Percentiles rank a stretch among this genome's conserved stretches.
Evolutionary conservation across 2,113 vertebrate species (phyloP).

Genomic region (Vireo altiloquus): DNA sequence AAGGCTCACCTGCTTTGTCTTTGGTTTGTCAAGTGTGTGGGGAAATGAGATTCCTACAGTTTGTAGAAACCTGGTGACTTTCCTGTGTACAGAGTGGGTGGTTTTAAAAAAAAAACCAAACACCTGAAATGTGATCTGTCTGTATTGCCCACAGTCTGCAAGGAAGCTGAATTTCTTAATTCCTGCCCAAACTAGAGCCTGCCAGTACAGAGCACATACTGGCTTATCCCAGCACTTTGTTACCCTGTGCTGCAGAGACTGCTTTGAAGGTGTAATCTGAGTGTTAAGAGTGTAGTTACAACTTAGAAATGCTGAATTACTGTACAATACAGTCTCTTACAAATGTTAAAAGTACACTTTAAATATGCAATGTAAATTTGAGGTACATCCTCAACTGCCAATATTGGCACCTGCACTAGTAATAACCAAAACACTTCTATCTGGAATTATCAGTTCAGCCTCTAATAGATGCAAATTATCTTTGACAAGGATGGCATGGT

Average conservation of each 20-base stretch:
- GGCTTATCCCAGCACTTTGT: not conserved
- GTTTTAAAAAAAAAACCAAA: not conserved
- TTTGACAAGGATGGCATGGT: not conserved
- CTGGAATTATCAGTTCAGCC: not conserved
- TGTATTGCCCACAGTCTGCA: not conserved
- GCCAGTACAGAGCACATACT: not conserved
- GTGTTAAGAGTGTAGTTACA: not conserved
- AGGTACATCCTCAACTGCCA: not conserved
- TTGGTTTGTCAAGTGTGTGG: not conserved
- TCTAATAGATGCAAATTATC: not conserved
- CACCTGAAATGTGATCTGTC: not conserved
- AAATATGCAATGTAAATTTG: not conserved
- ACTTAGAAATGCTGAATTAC: not conserved
- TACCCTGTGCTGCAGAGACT: not conserved
- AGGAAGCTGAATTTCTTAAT: not conserved
- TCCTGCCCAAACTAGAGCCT: not conserved
- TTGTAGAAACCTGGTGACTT: not conserved
- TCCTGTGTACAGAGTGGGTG: not conserved
- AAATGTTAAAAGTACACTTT: not conserved
- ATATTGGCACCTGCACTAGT: not conserved
- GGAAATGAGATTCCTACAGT: not conserved
- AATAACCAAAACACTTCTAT: not conserved
- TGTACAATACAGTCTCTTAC: not conserved
- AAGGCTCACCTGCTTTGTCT: constrained; percentile 4
- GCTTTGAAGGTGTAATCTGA: not conserved